These are phyloP conservation scores for Cyanistes caeruleus DNA, from an alignment of 2,113 vertebrate genomes.

Conservation along the genomic window DNA sequence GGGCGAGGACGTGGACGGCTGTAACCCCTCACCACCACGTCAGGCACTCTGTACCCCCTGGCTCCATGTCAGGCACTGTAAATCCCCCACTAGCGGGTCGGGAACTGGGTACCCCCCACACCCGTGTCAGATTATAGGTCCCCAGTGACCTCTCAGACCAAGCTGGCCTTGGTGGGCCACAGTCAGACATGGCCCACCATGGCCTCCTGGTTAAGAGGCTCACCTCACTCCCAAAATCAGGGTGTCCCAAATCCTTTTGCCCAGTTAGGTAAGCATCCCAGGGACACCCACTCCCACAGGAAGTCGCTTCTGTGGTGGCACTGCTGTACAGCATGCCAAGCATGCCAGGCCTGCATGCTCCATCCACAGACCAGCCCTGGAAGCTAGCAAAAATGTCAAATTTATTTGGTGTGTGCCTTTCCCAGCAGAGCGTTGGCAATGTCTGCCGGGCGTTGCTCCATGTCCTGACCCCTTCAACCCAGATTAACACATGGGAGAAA, in stretches of 20 bases:
- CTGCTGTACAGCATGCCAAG: accelerated
- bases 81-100: not conserved
- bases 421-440: too few species aligned
- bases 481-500: not conserved
- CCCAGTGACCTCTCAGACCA: accelerated
- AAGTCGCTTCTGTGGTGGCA: accelerated
- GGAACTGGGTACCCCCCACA: accelerated
- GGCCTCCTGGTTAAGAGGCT: too few species aligned
- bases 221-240: not conserved
- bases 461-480: accelerated
- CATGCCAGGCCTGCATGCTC: not conserved
- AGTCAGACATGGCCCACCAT: accelerated
- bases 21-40: not conserved
- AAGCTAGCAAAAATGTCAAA: accelerated
- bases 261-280: accelerated
- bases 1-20: slow-evolving; percentile 70
- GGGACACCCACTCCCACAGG: accelerated
- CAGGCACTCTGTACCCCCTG: accelerated
- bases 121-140: accelerated
- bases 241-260: accelerated
- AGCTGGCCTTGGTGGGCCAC: accelerated
- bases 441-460: accelerated
- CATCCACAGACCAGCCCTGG: too few species aligned
- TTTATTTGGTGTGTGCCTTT: not conserved
- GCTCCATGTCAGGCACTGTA: not conserved